A percentile compares a stretch with the other conserved stretches of the same genome.
phyloP scores from a whole-genome alignment of 2,888 invertebrate genomes.

The Sturmia bella region DNA sequence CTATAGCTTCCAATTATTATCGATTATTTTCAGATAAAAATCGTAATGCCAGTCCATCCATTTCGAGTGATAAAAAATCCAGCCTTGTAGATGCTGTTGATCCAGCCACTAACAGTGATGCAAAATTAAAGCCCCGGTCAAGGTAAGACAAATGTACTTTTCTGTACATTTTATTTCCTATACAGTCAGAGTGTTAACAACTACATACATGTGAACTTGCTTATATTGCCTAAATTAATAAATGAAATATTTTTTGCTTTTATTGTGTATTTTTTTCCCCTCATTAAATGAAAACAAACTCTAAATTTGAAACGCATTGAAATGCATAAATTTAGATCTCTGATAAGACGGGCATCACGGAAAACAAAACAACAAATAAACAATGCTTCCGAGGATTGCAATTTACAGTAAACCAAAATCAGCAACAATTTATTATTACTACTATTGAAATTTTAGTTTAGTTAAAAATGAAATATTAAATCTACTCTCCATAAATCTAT shows the following conservation, averaged over 20 bases:
- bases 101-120: conserved; percentile 81
- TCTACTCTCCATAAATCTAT: conserved; percentile 18
- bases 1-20: background rate
- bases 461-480: conserved; percentile 13
- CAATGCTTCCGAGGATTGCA: conserved; percentile 88
- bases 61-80: conserved; percentile 79
- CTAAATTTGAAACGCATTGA: background rate
- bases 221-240: too few species aligned
- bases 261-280: background rate
- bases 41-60: conserved; percentile 81
- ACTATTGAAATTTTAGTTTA: too few species aligned
- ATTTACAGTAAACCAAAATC: conserved; percentile 84
- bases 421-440: conserved; percentile 28
- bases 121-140: conserved; percentile 85
- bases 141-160: conserved; percentile 73
- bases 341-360: conserved; percentile 90
- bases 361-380: conserved; percentile 90
- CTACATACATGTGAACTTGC: too few species aligned
- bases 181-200: too few species aligned
- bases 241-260: background rate
- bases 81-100: conserved; percentile 78
- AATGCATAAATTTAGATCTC: conserved; percentile 82
- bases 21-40: conserved; percentile 77
- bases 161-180: too few species aligned
- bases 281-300: background rate